Evolutionary conservation across 1,140 invertebrate species (phyloP).

Genomic region (Eupeodes corollae): DNA sequence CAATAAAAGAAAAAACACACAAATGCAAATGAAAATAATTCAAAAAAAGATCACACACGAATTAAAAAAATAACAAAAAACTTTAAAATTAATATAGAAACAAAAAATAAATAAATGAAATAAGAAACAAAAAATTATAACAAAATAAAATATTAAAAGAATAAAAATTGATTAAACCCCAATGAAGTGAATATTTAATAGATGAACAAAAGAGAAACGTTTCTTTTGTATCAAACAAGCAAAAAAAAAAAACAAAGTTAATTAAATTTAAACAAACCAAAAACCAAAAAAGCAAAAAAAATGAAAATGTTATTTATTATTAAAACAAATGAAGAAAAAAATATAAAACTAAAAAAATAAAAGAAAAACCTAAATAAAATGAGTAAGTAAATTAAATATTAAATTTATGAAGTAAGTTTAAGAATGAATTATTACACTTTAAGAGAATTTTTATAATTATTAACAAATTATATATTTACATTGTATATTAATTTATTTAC

Average conservation of each 20-base stretch:
- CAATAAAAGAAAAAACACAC: constrained; percentile 1
- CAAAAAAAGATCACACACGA: not conserved
- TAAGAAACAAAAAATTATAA: not conserved
- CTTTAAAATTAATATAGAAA: not conserved
- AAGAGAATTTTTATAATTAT: too few species aligned
- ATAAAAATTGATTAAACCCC: not conserved
- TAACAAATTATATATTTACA: too few species aligned
- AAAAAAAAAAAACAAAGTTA: not conserved
- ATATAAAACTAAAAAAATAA: too few species aligned
- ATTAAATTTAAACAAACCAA: constrained; percentile 3
- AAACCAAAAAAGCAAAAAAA: constrained; percentile 4
- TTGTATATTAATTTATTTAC: too few species aligned
- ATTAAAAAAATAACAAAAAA: not conserved
- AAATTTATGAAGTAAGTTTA: too few species aligned
- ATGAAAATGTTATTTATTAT: not conserved
- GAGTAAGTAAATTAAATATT: too few species aligned
- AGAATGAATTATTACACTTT: too few species aligned
- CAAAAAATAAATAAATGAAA: not conserved
- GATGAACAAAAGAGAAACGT: not conserved
- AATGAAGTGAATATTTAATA: not conserved
- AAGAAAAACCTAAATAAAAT: too few species aligned
- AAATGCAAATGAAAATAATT: not conserved
- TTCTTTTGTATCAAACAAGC: not conserved
- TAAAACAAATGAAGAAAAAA: too few species aligned
- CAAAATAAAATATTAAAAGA: not conserved